Evolutionary conservation across 2,888 invertebrate species (phyloP).

Genomic region (Criorhina ranunculi): DNA sequence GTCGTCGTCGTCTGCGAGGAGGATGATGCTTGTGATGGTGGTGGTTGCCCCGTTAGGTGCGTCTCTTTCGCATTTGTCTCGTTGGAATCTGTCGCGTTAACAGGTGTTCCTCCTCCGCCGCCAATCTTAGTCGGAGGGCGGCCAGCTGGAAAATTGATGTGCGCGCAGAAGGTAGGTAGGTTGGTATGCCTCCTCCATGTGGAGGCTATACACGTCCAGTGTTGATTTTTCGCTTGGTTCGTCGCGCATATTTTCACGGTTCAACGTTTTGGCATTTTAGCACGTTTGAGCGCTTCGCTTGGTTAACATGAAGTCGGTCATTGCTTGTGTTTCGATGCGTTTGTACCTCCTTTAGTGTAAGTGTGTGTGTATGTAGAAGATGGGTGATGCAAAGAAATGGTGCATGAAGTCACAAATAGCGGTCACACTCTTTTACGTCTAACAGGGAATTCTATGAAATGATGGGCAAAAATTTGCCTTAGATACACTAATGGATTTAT

Average conservation of each 20-base stretch:
- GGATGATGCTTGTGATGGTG: neutral
- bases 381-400: neutral
- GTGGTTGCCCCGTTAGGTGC: conserved; percentile 71
- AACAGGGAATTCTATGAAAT: neutral
- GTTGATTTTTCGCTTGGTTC: conserved; percentile 28
- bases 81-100: conserved; percentile 62
- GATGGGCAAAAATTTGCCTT: too few species aligned
- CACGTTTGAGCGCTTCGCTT: conserved; percentile 53
- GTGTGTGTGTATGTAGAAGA: neutral
- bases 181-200: neutral
- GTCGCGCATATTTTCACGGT: conserved; percentile 52
- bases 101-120: conserved; percentile 68
- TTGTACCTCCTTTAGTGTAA: neutral
- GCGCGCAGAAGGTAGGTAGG: neutral
- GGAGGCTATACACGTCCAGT: conserved; percentile 3
- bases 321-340: neutral
- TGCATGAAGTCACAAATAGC: neutral
- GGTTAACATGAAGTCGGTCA: conserved; percentile 37
- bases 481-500: too few species aligned
- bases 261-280: conserved; percentile 56
- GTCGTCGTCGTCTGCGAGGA: conserved; percentile 12
- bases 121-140: conserved; percentile 22
- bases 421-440: neutral
- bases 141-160: conserved; percentile 46
- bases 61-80: conserved; percentile 48